These are phyloP conservation scores for Aphodius granarius DNA, from an alignment of 2,888 invertebrate species.

Conservation along the genomic window DNA sequence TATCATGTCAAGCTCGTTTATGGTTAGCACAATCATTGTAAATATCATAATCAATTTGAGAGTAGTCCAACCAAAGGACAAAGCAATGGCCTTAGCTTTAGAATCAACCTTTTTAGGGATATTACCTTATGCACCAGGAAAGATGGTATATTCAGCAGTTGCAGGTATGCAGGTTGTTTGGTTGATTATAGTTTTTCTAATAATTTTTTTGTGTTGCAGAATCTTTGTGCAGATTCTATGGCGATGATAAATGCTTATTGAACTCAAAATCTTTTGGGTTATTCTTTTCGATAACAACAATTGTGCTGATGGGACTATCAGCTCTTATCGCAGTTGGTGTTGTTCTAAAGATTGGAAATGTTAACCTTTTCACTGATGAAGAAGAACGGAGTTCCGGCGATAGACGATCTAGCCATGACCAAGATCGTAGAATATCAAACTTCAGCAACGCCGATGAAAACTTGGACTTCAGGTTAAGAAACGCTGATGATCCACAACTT, in stretches of 20 bases:
- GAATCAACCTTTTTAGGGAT: slow-evolving; percentile 59
- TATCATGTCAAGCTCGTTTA: slow-evolving; percentile 41
- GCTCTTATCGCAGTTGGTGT: slow-evolving; percentile 35
- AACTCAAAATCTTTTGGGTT: slow-evolving; percentile 40
- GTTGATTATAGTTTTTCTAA: slow-evolving; percentile 23
- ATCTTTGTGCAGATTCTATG: slow-evolving; percentile 38
- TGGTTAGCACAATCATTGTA: slow-evolving; percentile 54
- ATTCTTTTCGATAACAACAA: slow-evolving; percentile 41
- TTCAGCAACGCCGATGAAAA: slow-evolving; percentile 13
- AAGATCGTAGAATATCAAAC: not conserved
- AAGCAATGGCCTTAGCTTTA: slow-evolving; percentile 62
- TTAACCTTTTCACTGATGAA: slow-evolving; percentile 32
- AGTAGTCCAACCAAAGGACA: slow-evolving; percentile 62
- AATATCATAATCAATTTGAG: slow-evolving; percentile 59
- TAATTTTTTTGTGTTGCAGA: slow-evolving; percentile 32
- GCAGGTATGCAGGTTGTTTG: slow-evolving; percentile 52
- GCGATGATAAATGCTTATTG: slow-evolving; percentile 38
- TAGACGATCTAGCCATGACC: not conserved
- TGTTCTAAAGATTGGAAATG: slow-evolving; percentile 34
- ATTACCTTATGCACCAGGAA: slow-evolving; percentile 64
- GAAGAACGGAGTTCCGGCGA: slow-evolving; percentile 4
- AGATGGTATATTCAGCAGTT: slow-evolving; percentile 63
- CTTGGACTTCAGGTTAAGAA: slow-evolving; percentile 17
- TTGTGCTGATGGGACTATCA: slow-evolving; percentile 39
- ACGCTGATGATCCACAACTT: not conserved